These are phyloP conservation scores for Perccottus glenii DNA, from an alignment of 2,113 vertebrate species.

Conservation along the genomic window DNA sequence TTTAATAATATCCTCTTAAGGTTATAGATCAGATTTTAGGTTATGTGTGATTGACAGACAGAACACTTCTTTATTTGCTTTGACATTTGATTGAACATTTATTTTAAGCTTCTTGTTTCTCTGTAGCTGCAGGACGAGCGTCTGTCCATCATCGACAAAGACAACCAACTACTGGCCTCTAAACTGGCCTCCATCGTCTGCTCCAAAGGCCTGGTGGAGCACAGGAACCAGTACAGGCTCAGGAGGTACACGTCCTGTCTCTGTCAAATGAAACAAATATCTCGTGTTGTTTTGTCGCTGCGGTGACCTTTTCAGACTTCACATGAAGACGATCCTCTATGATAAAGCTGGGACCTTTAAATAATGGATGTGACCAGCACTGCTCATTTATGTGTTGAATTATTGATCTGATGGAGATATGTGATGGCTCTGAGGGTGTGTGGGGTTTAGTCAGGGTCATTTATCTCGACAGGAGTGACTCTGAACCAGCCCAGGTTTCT, in stretches of 20 bases:
- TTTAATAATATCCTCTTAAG: too few species aligned
- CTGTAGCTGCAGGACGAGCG: conserved; percentile 76
- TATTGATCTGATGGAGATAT: conserved; percentile 26
- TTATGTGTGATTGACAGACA: too few species aligned
- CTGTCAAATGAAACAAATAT: too few species aligned
- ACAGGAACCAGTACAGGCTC: conserved; percentile 73
- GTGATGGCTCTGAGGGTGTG: not conserved
- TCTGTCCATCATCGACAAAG: conserved; percentile 64
- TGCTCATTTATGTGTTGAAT: conserved; percentile 30
- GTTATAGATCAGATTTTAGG: too few species aligned
- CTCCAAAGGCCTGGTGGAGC: conserved; percentile 78
- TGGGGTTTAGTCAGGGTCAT: not conserved
- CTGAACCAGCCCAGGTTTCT: not conserved
- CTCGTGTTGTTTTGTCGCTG: not conserved
- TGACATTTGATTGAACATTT: too few species aligned
- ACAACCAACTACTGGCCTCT: conserved; percentile 73
- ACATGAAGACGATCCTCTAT: not conserved
- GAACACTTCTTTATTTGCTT: too few species aligned
- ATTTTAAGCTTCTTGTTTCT: not conserved
- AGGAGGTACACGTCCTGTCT: conserved; percentile 64
- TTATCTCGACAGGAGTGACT: conserved; percentile 5
- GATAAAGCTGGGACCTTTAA: conserved; percentile 5
- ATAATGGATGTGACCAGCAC: conserved; percentile 21
- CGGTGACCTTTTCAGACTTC: too few species aligned
- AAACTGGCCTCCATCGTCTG: conserved; percentile 70